Percentiles rank a stretch among this genome's conserved stretches.
phyloP scores from a whole-genome alignment of 1,140 invertebrate species.

The Drosophila sp. region DNA sequence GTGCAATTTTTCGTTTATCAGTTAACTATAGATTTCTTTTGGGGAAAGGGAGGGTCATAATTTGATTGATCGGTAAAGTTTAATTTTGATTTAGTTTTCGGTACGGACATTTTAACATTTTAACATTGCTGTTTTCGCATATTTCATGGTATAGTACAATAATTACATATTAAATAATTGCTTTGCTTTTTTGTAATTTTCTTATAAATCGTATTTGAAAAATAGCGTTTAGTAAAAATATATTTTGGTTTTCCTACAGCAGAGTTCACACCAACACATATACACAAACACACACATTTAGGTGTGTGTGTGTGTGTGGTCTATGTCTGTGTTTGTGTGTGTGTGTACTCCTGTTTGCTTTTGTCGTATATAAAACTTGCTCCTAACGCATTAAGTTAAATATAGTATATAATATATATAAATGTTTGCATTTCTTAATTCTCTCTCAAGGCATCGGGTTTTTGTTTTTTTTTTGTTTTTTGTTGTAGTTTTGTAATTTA shows the following conservation, averaged over 20 bases:
- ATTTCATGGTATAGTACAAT: conserved; percentile 69
- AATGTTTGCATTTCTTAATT: conserved; percentile 68
- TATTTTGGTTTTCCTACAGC: conserved; percentile 76
- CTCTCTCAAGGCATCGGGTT: conserved; percentile 70
- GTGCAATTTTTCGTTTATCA: conserved; percentile 48
- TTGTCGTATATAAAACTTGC: conserved; percentile 50
- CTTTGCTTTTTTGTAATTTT: conserved; percentile 72
- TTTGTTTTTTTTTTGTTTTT: conserved; percentile 33
- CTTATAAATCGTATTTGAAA: conserved; percentile 75
- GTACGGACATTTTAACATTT: conserved; percentile 33
- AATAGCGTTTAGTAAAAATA: conserved; percentile 82
- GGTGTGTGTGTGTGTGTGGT: conserved; percentile 37
- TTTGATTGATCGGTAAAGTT: conserved; percentile 32
- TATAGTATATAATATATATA: conserved; percentile 44
- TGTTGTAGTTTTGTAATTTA: conserved; percentile 40
- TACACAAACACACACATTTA: conserved; percentile 51
- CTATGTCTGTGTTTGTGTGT: conserved; percentile 31
- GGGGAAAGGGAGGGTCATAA: conserved; percentile 3
- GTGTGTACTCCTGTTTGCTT: conserved; percentile 36
- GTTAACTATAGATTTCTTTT: conserved; percentile 21
- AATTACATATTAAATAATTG: conserved; percentile 80
- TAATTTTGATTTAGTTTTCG: conserved; percentile 21
- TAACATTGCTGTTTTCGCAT: conserved; percentile 33
- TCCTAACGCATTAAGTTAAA: conserved; percentile 51
- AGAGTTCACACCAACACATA: conserved; percentile 51